Evolutionary conservation across 2,797 vertebrate species (phyloP), one percentile per base, ranked within the genome.

Genomic region (Acanthiza pusilla): DNA sequence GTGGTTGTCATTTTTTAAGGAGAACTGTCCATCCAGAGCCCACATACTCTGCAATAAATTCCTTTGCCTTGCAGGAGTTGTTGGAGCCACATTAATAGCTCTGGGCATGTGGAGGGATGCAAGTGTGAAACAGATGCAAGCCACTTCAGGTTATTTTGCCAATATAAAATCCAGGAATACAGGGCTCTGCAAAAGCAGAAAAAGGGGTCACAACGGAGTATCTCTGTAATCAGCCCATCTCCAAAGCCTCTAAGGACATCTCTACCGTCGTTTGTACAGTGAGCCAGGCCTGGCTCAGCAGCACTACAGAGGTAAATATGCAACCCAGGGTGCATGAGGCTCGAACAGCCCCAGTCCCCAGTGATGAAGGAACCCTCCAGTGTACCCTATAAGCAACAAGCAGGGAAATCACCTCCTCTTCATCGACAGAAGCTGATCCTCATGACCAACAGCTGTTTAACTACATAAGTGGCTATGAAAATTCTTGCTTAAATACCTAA

Each of bases 231-330:
- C 3, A 71, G 53, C 3, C 1, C 10, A 22, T 27, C 53, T 83
- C 42, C 27, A 71, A 68, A 73, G n/a, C 43, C 74, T 55, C 47
- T 23, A 11, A n/a, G 43, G 34, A 77, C 51, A 30, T 25, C 65
- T 32, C 0, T 7, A 1, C 16, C 42, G 55, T 6, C 5, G 2
- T 29, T 54, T 32, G 36, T 4, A 29, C 9, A 43, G 36, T 2
- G 11, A 67, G 43, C 40, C 26, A 51, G 17, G 13, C 65, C 84
- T 47, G 2, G 13, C 45, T 55, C 29, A 15, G 26, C 38, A 27
- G 36, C 70, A 30, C 8, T 60, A 47, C 6, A 0, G 1, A 22
- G 16, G 66, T 71, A 36, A 63, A 63, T 47, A 10, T 0, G 5
- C 55, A 45, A 26, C 27, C 3, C 34, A 23, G 22, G 17, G 48